Conservation (phyloP, 2,888 invertebrate genomes). For the Pristionchus entomophagus region DNA sequence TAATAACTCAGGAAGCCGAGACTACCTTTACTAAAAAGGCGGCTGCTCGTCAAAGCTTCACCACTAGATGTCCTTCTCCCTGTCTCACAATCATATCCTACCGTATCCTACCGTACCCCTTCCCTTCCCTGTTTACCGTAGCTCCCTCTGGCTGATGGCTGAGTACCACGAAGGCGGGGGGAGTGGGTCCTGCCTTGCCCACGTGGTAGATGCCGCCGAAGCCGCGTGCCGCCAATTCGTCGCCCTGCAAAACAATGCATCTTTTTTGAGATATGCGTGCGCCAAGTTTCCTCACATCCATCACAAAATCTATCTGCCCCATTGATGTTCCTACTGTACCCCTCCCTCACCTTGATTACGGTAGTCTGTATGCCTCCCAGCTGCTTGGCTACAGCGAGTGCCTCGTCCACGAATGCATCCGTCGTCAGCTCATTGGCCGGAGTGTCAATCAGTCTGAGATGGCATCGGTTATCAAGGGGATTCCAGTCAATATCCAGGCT, state of each 20-base stretch:
- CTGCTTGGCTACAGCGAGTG: conserved; percentile 74
- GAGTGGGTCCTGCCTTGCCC: conserved; percentile 84
- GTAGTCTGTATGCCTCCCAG: conserved; percentile 22
- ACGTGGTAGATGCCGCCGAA: conserved; percentile 89
- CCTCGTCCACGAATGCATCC: conserved; percentile 78
- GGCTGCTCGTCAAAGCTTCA: too few species aligned
- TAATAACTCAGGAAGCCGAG: too few species aligned
- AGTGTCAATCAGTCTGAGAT: conserved; percentile 84
- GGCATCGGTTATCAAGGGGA: too few species aligned
- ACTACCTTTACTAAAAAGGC: too few species aligned
- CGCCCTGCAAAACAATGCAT: conserved; percentile 67
- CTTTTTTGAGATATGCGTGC: too few species aligned
- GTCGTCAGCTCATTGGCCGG: conserved; percentile 88
- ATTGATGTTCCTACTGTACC: not conserved
- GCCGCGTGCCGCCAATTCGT: conserved; percentile 85
- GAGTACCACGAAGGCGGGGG: conserved; percentile 84
- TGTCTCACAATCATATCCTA: not conserved
- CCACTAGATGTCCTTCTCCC: too few species aligned
- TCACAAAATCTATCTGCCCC: too few species aligned
- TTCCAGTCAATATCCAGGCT: too few species aligned
- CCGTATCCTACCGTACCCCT: not conserved
- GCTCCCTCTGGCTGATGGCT: conserved; percentile 82
- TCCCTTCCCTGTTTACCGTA: not conserved
- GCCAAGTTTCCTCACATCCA: too few species aligned
- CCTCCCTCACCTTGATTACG: conserved; percentile 33